Evolutionary conservation across 2,113 vertebrate species (phyloP).

Genomic region (Leptodactylus fuscus): DNA sequence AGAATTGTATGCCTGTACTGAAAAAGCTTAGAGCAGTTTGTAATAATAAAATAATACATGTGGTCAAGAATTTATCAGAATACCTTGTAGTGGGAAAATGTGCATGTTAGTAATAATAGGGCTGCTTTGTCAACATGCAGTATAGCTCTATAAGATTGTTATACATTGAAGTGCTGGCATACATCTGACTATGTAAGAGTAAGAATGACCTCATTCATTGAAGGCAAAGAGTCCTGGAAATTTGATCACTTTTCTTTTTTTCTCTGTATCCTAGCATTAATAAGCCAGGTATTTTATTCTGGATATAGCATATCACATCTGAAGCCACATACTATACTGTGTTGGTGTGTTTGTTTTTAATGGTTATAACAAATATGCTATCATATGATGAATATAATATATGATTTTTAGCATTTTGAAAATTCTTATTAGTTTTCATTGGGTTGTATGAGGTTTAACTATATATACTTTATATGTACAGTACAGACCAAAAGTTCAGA

Average conservation of each 20-base stretch:
- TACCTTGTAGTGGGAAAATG: slow-evolving; percentile 13
- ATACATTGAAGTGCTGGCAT: slow-evolving; percentile 29
- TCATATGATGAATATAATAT: too few species aligned
- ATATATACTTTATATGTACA: too few species aligned
- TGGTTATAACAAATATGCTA: too few species aligned
- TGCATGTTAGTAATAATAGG: slow-evolving; percentile 7
- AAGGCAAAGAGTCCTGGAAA: neutral
- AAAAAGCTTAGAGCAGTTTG: slow-evolving; percentile 7
- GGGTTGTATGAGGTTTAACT: too few species aligned
- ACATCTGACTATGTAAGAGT: slow-evolving; percentile 1
- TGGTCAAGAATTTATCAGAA: neutral
- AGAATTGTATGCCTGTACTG: neutral
- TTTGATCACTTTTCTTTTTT: slow-evolving; percentile 16
- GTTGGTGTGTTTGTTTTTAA: neutral
- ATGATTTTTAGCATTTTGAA: too few species aligned
- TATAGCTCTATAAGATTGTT: neutral
- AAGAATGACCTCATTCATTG: slow-evolving; percentile 20
- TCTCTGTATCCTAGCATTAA: slow-evolving; percentile 23
- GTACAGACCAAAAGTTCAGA: too few species aligned
- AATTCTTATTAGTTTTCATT: too few species aligned
- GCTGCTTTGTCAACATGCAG: slow-evolving; percentile 21
- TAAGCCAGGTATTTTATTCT: too few species aligned
- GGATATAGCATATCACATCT: neutral
- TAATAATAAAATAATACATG: slow-evolving; percentile 15
- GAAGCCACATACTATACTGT: neutral